Evolutionary conservation across 2,888 invertebrate genomes (phyloP).

Genomic region (Nomada goodeniana): DNA sequence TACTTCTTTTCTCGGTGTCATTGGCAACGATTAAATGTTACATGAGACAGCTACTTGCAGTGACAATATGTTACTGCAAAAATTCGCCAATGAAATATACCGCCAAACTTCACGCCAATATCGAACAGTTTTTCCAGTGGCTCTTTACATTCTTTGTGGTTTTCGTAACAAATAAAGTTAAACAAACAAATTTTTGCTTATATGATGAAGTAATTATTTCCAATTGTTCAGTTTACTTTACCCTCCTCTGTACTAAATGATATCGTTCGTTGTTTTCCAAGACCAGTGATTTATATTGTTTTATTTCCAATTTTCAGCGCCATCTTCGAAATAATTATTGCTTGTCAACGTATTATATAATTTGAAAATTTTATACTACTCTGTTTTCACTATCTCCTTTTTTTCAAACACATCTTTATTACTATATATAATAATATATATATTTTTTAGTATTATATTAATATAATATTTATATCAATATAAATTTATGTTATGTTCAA

Average conservation of each 20-base stretch:
- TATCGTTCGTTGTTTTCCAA: conserved; percentile 5
- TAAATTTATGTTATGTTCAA: too few species aligned
- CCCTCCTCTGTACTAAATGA: neutral
- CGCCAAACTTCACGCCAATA: conserved; percentile 38
- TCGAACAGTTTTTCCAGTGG: neutral
- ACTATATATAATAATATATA: neutral
- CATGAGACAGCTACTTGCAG: conserved; percentile 23
- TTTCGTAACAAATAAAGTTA: conserved; percentile 1
- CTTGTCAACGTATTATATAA: conserved; percentile 11
- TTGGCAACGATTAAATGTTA: conserved; percentile 34
- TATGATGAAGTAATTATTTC: neutral
- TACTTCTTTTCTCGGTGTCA: conserved; percentile 26
- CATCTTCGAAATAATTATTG: conserved; percentile 3
- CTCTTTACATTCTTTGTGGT: neutral
- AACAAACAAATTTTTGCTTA: neutral
- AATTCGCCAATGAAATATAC: conserved; percentile 42
- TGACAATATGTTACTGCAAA: conserved; percentile 32
- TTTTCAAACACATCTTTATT: neutral
- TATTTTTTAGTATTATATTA: too few species aligned
- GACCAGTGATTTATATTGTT: conserved; percentile 17
- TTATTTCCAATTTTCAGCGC: conserved; percentile 27
- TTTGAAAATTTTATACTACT: neutral
- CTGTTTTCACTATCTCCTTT: too few species aligned
- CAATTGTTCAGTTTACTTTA: neutral
- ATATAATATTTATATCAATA: too few species aligned